Conservation (phyloP, 37 sponge, comb jelly and placozoan genomes). For the Geodia barretti region DNA sequence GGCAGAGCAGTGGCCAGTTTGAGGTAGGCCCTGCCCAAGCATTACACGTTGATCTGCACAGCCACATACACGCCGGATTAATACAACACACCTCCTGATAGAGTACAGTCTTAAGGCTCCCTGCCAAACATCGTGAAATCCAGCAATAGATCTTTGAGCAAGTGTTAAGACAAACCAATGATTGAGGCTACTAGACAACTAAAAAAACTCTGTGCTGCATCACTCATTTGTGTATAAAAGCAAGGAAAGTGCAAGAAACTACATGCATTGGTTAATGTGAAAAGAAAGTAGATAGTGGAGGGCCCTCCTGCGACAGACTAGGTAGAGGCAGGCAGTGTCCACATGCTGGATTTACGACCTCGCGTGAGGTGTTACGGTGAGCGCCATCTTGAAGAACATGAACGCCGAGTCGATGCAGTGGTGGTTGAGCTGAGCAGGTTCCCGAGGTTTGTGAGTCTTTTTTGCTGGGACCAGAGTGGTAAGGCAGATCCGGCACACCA, state of each 20-base stretch:
- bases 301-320: conserved; percentile 97
- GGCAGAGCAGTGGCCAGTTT: conserved; percentile 86
- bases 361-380: conserved; percentile 77
- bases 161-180: conserved; percentile 45
- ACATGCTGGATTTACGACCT: conserved; percentile 83
- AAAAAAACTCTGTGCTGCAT: neutral
- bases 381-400: conserved; percentile 97
- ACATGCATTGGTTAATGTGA: neutral
- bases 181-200: neutral
- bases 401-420: conserved; percentile 96
- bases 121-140: conserved; percentile 97
- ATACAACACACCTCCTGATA: too few species aligned
- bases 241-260: neutral
- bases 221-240: neutral
- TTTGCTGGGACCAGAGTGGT: conserved; percentile 70
- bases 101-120: too few species aligned
- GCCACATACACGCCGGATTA: too few species aligned
- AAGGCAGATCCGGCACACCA: too few species aligned
- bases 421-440: conserved; percentile 84
- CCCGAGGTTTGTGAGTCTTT: conserved; percentile 76
- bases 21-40: conserved; percentile 90
- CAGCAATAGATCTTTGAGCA: conserved; percentile 59
- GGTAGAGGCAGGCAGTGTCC: conserved; percentile 97
- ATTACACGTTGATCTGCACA: conserved; percentile 93
- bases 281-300: conserved; percentile 83